Evolutionary conservation across 2,113 vertebrate species (phyloP).

Genomic region (Oncorhynchus mykiss): DNA sequence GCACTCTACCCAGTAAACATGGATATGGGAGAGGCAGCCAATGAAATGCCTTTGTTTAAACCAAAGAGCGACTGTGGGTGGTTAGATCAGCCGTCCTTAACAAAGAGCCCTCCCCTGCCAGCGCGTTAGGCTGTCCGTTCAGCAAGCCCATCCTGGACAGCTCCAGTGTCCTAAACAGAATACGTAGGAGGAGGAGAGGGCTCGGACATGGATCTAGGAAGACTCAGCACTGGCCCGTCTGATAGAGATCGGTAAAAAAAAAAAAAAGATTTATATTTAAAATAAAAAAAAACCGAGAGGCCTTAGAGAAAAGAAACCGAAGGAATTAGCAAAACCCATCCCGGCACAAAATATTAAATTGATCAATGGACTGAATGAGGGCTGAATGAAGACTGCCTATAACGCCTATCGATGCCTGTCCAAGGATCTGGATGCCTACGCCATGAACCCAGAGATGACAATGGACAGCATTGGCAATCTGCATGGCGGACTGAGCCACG

Average conservation of each 20-base stretch:
- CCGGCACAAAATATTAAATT: slow-evolving; percentile 55
- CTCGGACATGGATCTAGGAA: slow-evolving; percentile 79
- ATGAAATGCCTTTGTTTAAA: neutral
- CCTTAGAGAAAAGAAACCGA: slow-evolving; percentile 46
- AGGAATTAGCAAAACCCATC: slow-evolving; percentile 57
- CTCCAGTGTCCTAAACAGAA: slow-evolving; percentile 80
- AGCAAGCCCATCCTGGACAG: slow-evolving; percentile 84
- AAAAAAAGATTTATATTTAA: slow-evolving; percentile 11
- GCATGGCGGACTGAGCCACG: slow-evolving; percentile 85
- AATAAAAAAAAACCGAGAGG: slow-evolving; percentile 62
- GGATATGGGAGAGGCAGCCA: slow-evolving; percentile 17
- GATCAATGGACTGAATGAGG: slow-evolving; percentile 93
- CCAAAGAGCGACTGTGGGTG: slow-evolving; percentile 11
- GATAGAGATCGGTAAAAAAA: slow-evolving; percentile 69
- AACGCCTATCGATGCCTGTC: slow-evolving; percentile 92
- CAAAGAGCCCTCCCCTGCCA: slow-evolving; percentile 55
- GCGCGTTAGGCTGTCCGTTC: slow-evolving; percentile 78
- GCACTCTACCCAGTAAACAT: slow-evolving; percentile 40
- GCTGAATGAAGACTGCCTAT: slow-evolving; percentile 94
- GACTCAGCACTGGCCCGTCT: slow-evolving; percentile 80
- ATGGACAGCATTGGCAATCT: slow-evolving; percentile 89
- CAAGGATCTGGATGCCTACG: slow-evolving; percentile 92
- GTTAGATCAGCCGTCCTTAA: slow-evolving; percentile 38
- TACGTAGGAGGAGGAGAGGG: slow-evolving; percentile 84
- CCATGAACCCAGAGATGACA: slow-evolving; percentile 95